Percentiles rank a stretch among this genome's conserved stretches.
phyloP scores from a whole-genome alignment of 2,113 vertebrate genomes.

The Marmota flaviventris region DNA sequence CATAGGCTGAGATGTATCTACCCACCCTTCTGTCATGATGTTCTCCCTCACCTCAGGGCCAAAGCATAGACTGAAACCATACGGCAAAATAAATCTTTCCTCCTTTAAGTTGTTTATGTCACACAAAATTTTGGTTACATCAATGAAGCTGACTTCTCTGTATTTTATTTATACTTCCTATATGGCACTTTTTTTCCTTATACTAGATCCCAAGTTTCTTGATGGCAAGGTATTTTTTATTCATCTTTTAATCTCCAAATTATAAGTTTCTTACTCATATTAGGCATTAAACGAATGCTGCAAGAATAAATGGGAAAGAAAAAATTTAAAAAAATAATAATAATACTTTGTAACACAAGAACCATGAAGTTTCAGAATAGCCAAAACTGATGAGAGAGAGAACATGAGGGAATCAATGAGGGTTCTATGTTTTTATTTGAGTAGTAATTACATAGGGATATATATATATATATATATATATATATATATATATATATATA shows the following conservation, averaged over 20 bases:
- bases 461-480: no score
- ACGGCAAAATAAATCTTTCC: no score
- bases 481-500: background rate
- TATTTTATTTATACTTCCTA: background rate
- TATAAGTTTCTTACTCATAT: background rate
- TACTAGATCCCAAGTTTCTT: slow-evolving; percentile 4
- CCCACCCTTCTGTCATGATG: no score
- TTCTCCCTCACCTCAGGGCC: no score
- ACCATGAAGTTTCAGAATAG: slow-evolving; percentile 15
- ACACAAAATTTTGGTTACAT: no score
- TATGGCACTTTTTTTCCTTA: background rate
- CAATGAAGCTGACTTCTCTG: background rate
- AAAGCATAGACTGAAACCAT: no score
- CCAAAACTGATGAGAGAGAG: background rate
- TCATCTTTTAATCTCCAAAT: slow-evolving; percentile 34
- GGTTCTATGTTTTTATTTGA: background rate
- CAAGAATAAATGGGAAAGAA: background rate
- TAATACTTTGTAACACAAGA: background rate
- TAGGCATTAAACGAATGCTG: slow-evolving; percentile 17
- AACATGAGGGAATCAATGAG: background rate
- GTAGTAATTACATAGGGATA: background rate
- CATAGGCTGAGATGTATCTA: no score
- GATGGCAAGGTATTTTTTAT: slow-evolving; percentile 22
- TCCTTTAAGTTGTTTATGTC: no score
- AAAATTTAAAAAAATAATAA: background rate